phyloP scores from a whole-genome alignment of 2,888 invertebrate species.

The Nowickia ferox region DNA sequence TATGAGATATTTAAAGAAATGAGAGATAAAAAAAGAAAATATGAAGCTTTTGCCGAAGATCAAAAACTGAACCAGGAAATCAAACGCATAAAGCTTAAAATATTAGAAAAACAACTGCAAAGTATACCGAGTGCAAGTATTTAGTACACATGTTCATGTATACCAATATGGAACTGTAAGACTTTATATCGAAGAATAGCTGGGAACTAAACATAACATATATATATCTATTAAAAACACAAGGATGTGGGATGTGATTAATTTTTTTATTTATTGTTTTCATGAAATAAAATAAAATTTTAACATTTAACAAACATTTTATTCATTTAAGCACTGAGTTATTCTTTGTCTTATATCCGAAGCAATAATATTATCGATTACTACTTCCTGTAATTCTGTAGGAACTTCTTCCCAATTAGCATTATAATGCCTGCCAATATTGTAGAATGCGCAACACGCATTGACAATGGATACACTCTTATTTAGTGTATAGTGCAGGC shows the following conservation, averaged over 20 bases:
- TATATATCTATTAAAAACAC: not conserved
- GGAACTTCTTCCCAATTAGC: slow-evolving; percentile 16
- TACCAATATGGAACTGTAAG: not conserved
- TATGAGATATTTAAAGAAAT: slow-evolving; percentile 4
- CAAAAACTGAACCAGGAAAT: not conserved
- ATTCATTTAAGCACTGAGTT: slow-evolving; percentile 9
- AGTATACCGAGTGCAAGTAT: not conserved
- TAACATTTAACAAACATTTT: too few species aligned
- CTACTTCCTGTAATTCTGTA: too few species aligned
- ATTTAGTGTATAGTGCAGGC: slow-evolving; percentile 36
- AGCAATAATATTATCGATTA: not conserved
- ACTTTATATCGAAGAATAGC: not conserved
- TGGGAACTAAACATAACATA: too few species aligned
- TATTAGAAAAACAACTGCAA: slow-evolving; percentile 14
- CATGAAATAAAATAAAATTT: slow-evolving; percentile 1
- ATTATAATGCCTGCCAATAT: not conserved
- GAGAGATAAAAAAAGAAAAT: slow-evolving; percentile 23
- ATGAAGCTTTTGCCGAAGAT: not conserved
- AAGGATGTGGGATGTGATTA: not conserved
- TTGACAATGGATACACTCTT: slow-evolving; percentile 40
- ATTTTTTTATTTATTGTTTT: not conserved
- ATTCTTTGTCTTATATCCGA: slow-evolving; percentile 12
- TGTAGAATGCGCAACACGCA: not conserved
- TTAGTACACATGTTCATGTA: not conserved
- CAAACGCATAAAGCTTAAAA: not conserved